A percentile compares a stretch with the other conserved stretches of the same genome.
Conservation (phyloP, 2,888 invertebrate genomes). For the Drosophila diplacantha region DNA sequence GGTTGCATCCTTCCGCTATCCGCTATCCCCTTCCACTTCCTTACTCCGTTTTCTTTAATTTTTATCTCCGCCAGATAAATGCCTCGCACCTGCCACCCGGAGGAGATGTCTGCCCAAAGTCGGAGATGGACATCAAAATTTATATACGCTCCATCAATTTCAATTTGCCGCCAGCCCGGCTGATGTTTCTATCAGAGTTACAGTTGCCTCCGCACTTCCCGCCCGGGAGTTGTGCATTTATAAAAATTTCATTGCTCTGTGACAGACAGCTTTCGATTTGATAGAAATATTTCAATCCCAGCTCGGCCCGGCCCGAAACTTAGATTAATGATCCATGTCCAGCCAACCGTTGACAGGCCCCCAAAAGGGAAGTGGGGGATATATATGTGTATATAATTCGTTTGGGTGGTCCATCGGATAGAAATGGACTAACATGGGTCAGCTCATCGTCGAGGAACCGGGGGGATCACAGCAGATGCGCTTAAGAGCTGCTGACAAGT, state of each 20-base stretch:
- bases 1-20: slow-evolving; percentile 32
- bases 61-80: slow-evolving; percentile 52
- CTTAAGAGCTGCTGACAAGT: slow-evolving; percentile 53
- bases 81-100: slow-evolving; percentile 64
- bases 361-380: slow-evolving; percentile 16
- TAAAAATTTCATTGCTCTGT: slow-evolving; percentile 69
- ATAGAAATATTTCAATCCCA: slow-evolving; percentile 70
- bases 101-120: slow-evolving; percentile 18
- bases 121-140: slow-evolving; percentile 57
- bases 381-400: no score
- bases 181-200: slow-evolving; percentile 61
- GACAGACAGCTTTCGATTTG: slow-evolving; percentile 73
- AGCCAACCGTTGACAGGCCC: slow-evolving; percentile 61
- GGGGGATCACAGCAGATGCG: slow-evolving; percentile 15
- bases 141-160: slow-evolving; percentile 65
- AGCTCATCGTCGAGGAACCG: slow-evolving; percentile 8
- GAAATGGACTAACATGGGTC: slow-evolving; percentile 31
- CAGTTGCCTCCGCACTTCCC: slow-evolving; percentile 41
- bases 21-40: slow-evolving; percentile 1
- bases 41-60: slow-evolving; percentile 30
- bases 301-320: slow-evolving; percentile 44
- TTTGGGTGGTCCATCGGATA: slow-evolving; percentile 29
- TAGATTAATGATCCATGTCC: slow-evolving; percentile 68
- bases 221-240: slow-evolving; percentile 63
- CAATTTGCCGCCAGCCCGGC: slow-evolving; percentile 54